Base-by-base conservation (phyloP, 92 coral and sea anemone genomes). In the Zoanthus solanderi region DNA sequence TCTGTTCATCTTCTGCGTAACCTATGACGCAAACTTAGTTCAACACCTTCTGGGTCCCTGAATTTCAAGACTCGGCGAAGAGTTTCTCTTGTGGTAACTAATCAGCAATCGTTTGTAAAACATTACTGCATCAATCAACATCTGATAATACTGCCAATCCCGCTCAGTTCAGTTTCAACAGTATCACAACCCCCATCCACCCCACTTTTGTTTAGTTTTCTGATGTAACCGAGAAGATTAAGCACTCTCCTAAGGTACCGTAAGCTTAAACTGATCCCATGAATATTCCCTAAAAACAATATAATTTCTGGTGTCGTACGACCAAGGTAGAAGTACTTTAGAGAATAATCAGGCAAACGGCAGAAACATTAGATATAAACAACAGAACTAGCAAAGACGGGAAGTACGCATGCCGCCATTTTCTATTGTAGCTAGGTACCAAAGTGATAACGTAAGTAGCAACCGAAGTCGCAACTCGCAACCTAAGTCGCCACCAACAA, bases 91-190 rank as follows among this genome's bases (percentile, higher is more conserved):
- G 78, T 74, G 78, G 78, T 74, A 58, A 74, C 78, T 42, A 74
- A 31, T 58, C 78, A 56, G n/a, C 47, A 74, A 8, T 74, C 78
- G 78, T 74, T 74, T 74, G 78, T 74, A 74, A 74, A 58, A 74
- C 78, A 58, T 16, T 74, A 58, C 57, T 74, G 78, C 78, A 74
- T 74, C 78, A 58, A 56, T 74, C 78, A 58, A 74, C 47, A 74
- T 16, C 78, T 23, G 23, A 23, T 23, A 23, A 23, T 23, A 23
- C 23, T 23, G 23, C 23, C 23, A 23, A 23, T 23, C 85, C 75
- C 75, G 73, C 84, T 58, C 34, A 87, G 23, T 68, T 87, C 89
- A 60, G 45, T 87, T 77, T 87, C 84, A 76, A 87, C 67, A 44
- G 89, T 84, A 50, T 23, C 23, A 23, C 23, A 23, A 0, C 23